phyloP scores from a whole-genome alignment of 2,888 invertebrate genomes.

The Tyria jacobaeae region DNA sequence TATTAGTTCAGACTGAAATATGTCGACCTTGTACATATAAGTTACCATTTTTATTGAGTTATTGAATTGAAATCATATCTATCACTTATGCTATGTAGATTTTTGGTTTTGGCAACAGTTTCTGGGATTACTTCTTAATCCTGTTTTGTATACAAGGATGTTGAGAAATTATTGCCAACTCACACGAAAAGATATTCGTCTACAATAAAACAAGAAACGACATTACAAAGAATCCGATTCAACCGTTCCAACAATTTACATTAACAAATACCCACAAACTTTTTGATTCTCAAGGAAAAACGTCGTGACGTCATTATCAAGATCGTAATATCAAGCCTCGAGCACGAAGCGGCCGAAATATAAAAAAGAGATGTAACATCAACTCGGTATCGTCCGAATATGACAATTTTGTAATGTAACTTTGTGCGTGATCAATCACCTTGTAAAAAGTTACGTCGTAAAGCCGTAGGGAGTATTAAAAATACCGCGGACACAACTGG shows the following conservation, averaged over 20 bases:
- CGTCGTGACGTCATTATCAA: conserved; percentile 36
- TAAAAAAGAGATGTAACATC: conserved; percentile 33
- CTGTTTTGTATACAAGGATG: neutral
- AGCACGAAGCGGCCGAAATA: conserved; percentile 13
- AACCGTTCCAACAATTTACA: conserved; percentile 12
- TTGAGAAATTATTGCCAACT: neutral
- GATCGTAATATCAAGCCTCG: conserved; percentile 19
- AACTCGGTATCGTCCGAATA: conserved; percentile 37
- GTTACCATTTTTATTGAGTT: no score
- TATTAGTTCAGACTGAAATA: no score
- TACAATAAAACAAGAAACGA: conserved; percentile 7
- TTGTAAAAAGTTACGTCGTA: conserved; percentile 46
- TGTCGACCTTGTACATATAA: no score
- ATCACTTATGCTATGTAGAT: neutral
- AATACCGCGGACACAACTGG: conserved; percentile 43
- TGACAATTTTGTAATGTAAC: conserved; percentile 63
- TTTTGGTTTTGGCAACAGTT: neutral
- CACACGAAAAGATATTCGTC: conserved; percentile 5
- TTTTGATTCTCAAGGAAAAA: conserved; percentile 30
- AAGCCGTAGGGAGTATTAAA: conserved; percentile 53
- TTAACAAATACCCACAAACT: conserved; percentile 12
- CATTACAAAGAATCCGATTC: conserved; percentile 10
- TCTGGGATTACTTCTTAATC: neutral
- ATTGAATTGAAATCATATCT: no score
- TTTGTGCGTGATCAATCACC: conserved; percentile 60